Evolutionary conservation across 1,140 invertebrate genomes (phyloP).

Genomic region (Oreohelix idahoensis): DNA sequence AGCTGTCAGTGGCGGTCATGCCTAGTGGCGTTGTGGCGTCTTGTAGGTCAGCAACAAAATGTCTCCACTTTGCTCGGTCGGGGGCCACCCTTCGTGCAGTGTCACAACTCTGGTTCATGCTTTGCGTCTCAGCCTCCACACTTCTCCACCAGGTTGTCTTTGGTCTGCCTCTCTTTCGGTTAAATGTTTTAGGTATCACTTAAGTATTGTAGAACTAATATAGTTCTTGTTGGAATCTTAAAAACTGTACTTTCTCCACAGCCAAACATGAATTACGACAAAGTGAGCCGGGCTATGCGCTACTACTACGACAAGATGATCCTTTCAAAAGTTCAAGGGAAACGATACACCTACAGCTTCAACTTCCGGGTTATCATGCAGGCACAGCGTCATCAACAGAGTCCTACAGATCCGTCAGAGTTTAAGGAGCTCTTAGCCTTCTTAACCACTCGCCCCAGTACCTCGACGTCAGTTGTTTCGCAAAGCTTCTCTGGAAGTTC

Average conservation of each 20-base stretch:
- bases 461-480: not conserved
- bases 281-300: slow-evolving; percentile 78
- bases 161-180: too few relatives aligned
- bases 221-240: too few relatives aligned
- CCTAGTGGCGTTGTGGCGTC: too few relatives aligned
- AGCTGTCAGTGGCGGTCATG: too few relatives aligned
- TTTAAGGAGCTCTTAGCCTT: slow-evolving; percentile 39
- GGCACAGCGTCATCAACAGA: slow-evolving; percentile 38
- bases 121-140: too few relatives aligned
- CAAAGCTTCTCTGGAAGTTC: not conserved
- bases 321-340: slow-evolving; percentile 98
- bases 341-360: slow-evolving; percentile 80
- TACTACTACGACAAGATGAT: slow-evolving; percentile 99
- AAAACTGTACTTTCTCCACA: not conserved
- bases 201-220: too few relatives aligned
- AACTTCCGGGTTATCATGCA: slow-evolving; percentile 75
- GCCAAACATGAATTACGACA: slow-evolving; percentile 91
- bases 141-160: too few relatives aligned
- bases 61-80: too few relatives aligned
- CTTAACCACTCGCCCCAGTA: not conserved
- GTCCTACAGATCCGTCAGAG: slow-evolving; percentile 37
- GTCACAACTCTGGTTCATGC: too few relatives aligned
- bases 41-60: too few relatives aligned
- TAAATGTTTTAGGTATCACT: too few relatives aligned
- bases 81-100: too few relatives aligned